Percentiles rank a stretch among this genome's conserved stretches.
Evolutionary conservation across 2,888 invertebrate genomes (phyloP).

Genomic region (Galerucella nymphaeae): DNA sequence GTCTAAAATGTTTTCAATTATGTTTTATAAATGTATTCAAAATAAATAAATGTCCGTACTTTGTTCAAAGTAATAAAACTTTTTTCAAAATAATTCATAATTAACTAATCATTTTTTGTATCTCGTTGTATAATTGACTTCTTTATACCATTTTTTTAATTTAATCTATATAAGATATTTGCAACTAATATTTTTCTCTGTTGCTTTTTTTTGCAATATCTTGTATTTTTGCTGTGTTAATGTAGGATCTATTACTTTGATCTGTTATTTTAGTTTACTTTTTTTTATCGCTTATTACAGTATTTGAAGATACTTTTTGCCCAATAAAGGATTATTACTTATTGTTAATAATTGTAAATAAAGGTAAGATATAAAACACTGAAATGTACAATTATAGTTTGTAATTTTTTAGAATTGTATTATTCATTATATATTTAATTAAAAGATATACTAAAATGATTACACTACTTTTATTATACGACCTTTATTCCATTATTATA

Average conservation of each 20-base stretch:
- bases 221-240: constrained; percentile 33
- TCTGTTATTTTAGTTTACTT: constrained; percentile 37
- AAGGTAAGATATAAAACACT: constrained; percentile 40
- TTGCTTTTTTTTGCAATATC: constrained; percentile 16
- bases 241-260: constrained; percentile 41
- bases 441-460: constrained; percentile 27
- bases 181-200: constrained; percentile 7
- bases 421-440: constrained; percentile 35
- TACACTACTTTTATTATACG: background rate
- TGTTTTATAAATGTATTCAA: too few species aligned
- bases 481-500: too few species aligned
- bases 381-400: constrained; percentile 52
- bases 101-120: background rate
- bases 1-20: too few species aligned
- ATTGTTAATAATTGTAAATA: constrained; percentile 45
- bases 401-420: constrained; percentile 48
- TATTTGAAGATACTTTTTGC: constrained; percentile 36
- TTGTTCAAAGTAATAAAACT: background rate
- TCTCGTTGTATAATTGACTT: constrained; percentile 1
- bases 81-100: background rate
- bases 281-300: constrained; percentile 31
- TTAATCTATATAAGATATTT: constrained; percentile 17
- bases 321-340: constrained; percentile 32
- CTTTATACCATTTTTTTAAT: constrained; percentile 10
- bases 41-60: too few species aligned